Evolutionary conservation across 2,113 vertebrate species (phyloP), one percentile per base, ranked within the genome.

Genomic region (Gallinago media): DNA sequence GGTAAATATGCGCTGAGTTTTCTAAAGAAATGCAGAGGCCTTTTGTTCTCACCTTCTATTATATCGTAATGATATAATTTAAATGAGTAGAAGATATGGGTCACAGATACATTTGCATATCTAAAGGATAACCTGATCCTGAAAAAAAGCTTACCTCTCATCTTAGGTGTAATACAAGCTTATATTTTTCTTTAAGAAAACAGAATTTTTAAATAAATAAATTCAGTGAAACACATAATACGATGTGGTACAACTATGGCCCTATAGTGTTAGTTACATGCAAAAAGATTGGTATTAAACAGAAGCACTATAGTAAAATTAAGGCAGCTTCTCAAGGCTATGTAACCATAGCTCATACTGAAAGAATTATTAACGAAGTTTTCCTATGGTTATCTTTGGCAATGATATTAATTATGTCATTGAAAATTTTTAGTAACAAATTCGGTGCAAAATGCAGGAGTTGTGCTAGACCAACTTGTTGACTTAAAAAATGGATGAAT

Each of bases 1-100:
- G 47, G 34, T 74, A 76, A 29, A 36, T 63, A 29, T 25, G 22
- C 58, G 26, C 9, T 80, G 77, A 52, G 23, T 72, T 91, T 85
- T 93, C 84, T 75, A 72, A 87, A 81, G 59, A 62, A 12, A 7
- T n/a, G 11, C 36, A 81, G 68, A 52, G 11, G 44, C 17, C 55
- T 90, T 79, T 88, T 79, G 36, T 75, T 94, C 71, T 88, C 66
- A 83, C 50, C 44, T 91, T 72, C 40, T 93, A 19, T 76, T 73
- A 70, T 73, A 70, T 49, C 79, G 59, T 50, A 95, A 81, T 88
- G 16, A 80, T 63, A 67, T 92, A 46, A 93, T 90, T 95, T 88
- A 85, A 93, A 74, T 32, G 21, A 95, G 52, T 58, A 88, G 72
- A 85, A 89, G 47, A 84, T 80, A 71, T 0, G 1, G 75, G 47